Base-by-base conservation (phyloP, 2,797 vertebrate species). In the Stomatorhinus walkeri region DNA sequence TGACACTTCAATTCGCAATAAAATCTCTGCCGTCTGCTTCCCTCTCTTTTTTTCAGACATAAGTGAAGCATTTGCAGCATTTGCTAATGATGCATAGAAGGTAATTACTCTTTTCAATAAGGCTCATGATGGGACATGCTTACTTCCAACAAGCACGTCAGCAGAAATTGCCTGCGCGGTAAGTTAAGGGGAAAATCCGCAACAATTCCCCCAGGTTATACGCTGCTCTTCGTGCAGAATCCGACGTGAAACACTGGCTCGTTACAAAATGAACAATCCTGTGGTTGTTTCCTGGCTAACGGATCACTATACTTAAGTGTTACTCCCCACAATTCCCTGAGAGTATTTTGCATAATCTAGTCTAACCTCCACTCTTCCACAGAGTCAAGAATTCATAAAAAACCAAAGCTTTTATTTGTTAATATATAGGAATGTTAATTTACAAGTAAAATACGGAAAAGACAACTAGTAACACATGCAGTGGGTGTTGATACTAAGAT, bases 291-390 rank as follows among this genome's bases (percentile, higher is more conserved):
- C 81, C 22, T 84, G 81, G 43, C n/a, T 49, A 84, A 84, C 43
- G 28, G 24, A 24, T 24, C 48, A 51, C 48, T 51, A 48, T 48
- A 22, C n/a, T 84, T 84, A 83, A 51, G 43, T 51, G 81, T 48
- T 48, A 24, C n/a, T 51, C 28, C 48, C 43, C 43, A 84, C 43
- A 84, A 84, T 28, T 48, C 43, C 36, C 46, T 51, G n/a, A 10
- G 81, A 84, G n/a, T 84, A 84, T 84, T 84, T 51, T 48, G 81
- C 81, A 48, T 84, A 51, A 84, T 84, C 48, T 84, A 48, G 81
- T 51, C 19, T 51, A 84, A 48, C 81, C 81, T 84, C 24, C 43
- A 51, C 43, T n/a, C n/a, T 48, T 22, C 48, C 81, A 84, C n/a
- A 49, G 9, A 48, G 81, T 48, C 48, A 84, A 84, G 10, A 24